Evolutionary conservation across 2,797 vertebrate genomes (phyloP).

Genomic region (Rallus crepitans): DNA sequence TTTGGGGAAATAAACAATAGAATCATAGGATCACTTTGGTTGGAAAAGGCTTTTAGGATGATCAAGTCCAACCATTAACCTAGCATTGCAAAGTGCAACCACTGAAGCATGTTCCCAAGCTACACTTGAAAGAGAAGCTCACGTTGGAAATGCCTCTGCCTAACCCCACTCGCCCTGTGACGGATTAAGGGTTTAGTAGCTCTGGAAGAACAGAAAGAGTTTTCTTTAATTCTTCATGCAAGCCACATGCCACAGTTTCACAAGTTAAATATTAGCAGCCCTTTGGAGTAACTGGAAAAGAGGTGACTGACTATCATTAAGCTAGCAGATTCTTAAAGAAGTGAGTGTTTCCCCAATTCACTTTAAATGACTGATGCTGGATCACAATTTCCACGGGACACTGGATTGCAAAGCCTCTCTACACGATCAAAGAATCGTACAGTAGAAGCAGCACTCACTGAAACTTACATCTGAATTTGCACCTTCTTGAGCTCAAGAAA

Average conservation of each 20-base stretch:
- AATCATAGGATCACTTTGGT: background rate
- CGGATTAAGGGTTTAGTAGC: background rate
- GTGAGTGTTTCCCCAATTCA: background rate
- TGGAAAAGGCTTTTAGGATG: too few relatives aligned
- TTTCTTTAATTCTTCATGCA: background rate
- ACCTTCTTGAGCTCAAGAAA: background rate
- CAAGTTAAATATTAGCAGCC: background rate
- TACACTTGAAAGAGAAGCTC: background rate
- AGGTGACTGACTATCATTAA: background rate
- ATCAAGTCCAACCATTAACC: too few relatives aligned
- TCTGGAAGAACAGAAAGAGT: background rate
- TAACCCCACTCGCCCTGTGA: background rate
- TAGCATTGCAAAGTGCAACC: too few relatives aligned
- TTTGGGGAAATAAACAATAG: background rate
- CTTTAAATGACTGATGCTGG: background rate
- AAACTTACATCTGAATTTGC: background rate
- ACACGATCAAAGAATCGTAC: background rate
- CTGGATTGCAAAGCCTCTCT: background rate
- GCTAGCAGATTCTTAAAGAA: background rate
- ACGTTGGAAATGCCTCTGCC: background rate
- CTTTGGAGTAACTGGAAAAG: background rate
- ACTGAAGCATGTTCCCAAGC: background rate
- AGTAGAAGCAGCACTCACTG: background rate
- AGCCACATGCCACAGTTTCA: background rate
- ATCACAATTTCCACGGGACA: background rate